These are phyloP conservation scores for Ophion obscuratus DNA, from an alignment of 2,888 invertebrate species.

Conservation along the genomic window DNA sequence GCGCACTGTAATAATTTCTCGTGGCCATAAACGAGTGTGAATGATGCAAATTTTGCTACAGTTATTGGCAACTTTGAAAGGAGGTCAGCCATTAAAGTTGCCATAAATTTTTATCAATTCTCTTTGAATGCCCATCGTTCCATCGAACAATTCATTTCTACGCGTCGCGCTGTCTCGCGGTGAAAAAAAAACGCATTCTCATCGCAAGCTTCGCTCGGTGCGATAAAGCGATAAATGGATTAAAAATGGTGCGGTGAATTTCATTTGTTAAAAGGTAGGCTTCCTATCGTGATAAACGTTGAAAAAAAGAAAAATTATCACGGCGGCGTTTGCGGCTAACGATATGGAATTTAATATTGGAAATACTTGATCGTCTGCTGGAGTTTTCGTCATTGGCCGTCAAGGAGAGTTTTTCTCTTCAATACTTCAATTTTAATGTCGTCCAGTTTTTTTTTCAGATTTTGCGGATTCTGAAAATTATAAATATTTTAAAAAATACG, in stretches of 20 bases:
- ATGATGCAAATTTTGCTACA: conserved; percentile 37
- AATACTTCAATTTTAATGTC: neutral
- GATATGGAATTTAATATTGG: too few species aligned
- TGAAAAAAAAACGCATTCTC: neutral
- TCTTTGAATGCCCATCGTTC: neutral
- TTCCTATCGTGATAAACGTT: neutral
- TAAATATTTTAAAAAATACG: too few species aligned
- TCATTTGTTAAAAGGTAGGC: neutral
- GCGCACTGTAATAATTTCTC: conserved; percentile 50
- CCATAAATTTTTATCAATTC: conserved; percentile 34
- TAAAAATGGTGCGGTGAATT: neutral
- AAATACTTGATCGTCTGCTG: too few species aligned
- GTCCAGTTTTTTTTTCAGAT: too few species aligned
- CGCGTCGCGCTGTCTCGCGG: neutral
- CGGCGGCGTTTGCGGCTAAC: too few species aligned
- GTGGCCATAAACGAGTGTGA: conserved; percentile 39
- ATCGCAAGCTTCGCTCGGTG: neutral
- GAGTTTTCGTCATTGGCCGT: neutral
- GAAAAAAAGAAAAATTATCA: neutral
- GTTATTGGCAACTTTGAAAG: conserved; percentile 36
- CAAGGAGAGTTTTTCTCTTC: neutral
- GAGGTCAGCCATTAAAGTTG: conserved; percentile 12
- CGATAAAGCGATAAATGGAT: neutral
- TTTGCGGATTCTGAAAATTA: too few species aligned
- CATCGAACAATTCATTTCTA: conserved; percentile 1